A percentile compares a stretch with the other conserved stretches of the same genome.
phyloP scores from a whole-genome alignment of 2,113 vertebrate species.

The Piaya cayana region DNA sequence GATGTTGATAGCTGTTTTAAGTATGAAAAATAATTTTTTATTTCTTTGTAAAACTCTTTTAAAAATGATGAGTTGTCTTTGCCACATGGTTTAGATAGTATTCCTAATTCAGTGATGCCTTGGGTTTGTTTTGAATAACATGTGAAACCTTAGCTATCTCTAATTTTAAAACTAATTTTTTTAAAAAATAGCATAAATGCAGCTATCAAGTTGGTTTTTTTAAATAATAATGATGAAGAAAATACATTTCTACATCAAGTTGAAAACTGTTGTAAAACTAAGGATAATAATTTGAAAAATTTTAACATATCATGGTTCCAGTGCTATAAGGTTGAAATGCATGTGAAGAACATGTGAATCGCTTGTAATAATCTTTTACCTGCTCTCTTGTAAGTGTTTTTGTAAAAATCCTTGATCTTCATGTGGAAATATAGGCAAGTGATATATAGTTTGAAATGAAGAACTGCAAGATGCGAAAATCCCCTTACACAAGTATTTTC shows the following conservation, averaged over 20 bases:
- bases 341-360: not conserved
- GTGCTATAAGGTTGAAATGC: not conserved
- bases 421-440: not conserved
- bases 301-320: not conserved
- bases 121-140: not conserved
- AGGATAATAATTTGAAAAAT: not conserved
- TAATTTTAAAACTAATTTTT: not conserved
- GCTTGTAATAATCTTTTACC: not conserved
- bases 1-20: not conserved
- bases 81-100: not conserved
- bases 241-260: not conserved
- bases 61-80: not conserved
- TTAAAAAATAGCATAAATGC: not conserved
- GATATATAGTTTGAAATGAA: not conserved
- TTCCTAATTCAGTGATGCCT: not conserved
- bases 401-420: not conserved
- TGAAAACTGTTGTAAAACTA: not conserved
- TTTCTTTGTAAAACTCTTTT: not conserved
- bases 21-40: not conserved
- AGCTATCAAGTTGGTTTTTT: not conserved
- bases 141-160: not conserved
- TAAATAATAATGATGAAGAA: not conserved
- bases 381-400: not conserved
- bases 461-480: not conserved
- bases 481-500: too few relatives aligned